Evolutionary conservation across 2,888 invertebrate species (phyloP).

Genomic region (Drosophila austrosaltans): DNA sequence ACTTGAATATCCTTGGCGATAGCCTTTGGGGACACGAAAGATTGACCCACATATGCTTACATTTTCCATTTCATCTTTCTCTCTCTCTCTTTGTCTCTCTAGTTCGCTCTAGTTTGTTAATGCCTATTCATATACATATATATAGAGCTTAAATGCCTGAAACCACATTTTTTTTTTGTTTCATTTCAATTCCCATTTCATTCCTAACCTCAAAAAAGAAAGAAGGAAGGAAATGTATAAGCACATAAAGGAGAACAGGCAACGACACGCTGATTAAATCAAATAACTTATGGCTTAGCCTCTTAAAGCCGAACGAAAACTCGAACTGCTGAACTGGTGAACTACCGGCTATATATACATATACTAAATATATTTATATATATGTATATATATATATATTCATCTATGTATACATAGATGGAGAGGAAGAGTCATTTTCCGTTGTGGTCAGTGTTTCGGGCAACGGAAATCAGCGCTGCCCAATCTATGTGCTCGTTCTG

Average conservation of each 20-base stretch:
- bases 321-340: conserved; percentile 13
- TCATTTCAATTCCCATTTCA: conserved; percentile 14
- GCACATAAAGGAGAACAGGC: conserved; percentile 41
- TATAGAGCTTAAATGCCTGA: conserved; percentile 12
- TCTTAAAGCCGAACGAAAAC: conserved; percentile 18
- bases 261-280: conserved; percentile 75
- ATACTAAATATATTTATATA: not conserved
- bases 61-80: not conserved
- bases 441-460: conserved; percentile 48
- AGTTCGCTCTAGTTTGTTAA: not conserved
- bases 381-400: not conserved
- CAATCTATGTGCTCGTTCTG: conserved; percentile 62
- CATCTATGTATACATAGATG: not conserved
- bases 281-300: conserved; percentile 75
- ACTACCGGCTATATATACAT: conserved; percentile 3
- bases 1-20: not conserved
- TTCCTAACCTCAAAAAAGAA: conserved; percentile 14
- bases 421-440: conserved; percentile 4
- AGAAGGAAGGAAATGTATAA: conserved; percentile 35
- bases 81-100: not conserved
- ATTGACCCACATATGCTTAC: conserved; percentile 7
- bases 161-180: conserved; percentile 6
- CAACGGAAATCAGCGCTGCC: conserved; percentile 72
- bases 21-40: not conserved
- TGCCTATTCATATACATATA: conserved; percentile 2